These are phyloP conservation scores for Leptinotarsa haldemani DNA, from an alignment of 2,888 invertebrate genomes.

Conservation along the genomic window DNA sequence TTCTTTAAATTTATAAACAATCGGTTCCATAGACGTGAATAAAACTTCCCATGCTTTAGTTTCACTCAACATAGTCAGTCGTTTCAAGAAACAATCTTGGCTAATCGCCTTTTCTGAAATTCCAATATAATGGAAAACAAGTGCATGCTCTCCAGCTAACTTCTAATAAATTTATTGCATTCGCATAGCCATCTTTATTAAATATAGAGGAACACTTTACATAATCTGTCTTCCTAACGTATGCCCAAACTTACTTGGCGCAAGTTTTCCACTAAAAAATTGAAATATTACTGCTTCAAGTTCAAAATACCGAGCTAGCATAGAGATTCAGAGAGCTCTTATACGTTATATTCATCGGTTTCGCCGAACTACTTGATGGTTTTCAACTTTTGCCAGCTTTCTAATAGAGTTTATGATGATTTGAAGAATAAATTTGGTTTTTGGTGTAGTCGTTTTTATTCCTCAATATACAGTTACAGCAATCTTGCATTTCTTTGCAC, in stretches of 20 bases:
- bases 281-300: slow-evolving; percentile 42
- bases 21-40: too few species aligned
- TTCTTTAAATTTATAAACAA: too few species aligned
- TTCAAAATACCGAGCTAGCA: slow-evolving; percentile 40
- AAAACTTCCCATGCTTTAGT: not conserved
- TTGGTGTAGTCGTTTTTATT: too few species aligned
- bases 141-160: slow-evolving; percentile 38
- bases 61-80: not conserved
- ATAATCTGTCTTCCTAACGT: slow-evolving; percentile 48
- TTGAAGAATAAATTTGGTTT: not conserved
- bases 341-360: slow-evolving; percentile 42
- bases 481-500: too few species aligned
- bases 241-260: slow-evolving; percentile 46
- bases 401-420: not conserved
- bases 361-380: slow-evolving; percentile 38
- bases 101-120: slow-evolving; percentile 44
- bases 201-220: slow-evolving; percentile 45
- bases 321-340: slow-evolving; percentile 30
- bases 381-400: slow-evolving; percentile 18
- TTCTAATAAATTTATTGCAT: slow-evolving; percentile 46
- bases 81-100: slow-evolving; percentile 40
- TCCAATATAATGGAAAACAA: slow-evolving; percentile 47
- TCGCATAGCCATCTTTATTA: slow-evolving; percentile 45
- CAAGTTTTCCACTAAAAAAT: slow-evolving; percentile 44
- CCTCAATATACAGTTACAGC: too few species aligned